Evolutionary conservation across 2,797 vertebrate genomes (phyloP).

Genomic region (Ceyx erithaca): DNA sequence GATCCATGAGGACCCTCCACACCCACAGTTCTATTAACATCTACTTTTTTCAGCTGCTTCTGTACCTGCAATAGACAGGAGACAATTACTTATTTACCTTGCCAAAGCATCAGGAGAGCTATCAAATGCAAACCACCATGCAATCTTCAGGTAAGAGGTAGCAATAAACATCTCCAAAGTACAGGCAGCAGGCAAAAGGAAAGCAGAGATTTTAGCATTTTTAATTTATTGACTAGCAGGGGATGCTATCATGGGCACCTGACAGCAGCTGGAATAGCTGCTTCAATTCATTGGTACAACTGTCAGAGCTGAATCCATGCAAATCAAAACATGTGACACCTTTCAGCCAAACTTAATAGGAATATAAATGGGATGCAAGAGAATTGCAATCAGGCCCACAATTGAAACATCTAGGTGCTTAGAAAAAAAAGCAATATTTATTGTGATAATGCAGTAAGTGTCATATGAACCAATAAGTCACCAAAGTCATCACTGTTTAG

Average conservation of each 20-base stretch:
- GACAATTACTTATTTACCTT: not conserved
- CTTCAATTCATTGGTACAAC: not conserved
- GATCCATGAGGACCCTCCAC: not conserved
- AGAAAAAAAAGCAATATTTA: conserved; percentile 30
- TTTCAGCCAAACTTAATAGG: conserved; percentile 48
- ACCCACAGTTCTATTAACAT: not conserved
- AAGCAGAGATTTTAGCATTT: not conserved
- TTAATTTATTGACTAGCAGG: conserved; percentile 25
- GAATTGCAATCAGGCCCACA: conserved; percentile 12
- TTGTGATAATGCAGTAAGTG: conserved; percentile 29
- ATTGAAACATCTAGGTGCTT: not conserved
- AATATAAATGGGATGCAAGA: conserved; percentile 38
- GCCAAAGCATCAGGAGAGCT: not conserved
- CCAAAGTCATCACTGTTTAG: not conserved
- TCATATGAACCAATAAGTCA: conserved; percentile 51
- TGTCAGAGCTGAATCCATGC: conserved; percentile 38
- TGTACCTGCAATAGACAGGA: not conserved
- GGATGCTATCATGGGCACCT: not conserved
- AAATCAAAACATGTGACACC: conserved; percentile 23
- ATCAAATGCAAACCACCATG: not conserved
- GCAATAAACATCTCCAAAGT: not conserved
- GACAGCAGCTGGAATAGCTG: not conserved
- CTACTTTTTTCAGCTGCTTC: not conserved
- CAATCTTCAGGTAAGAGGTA: not conserved
- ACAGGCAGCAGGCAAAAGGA: not conserved